Evolutionary conservation across 1,140 invertebrate species (phyloP).

Genomic region (Drosophila oshimai): DNA sequence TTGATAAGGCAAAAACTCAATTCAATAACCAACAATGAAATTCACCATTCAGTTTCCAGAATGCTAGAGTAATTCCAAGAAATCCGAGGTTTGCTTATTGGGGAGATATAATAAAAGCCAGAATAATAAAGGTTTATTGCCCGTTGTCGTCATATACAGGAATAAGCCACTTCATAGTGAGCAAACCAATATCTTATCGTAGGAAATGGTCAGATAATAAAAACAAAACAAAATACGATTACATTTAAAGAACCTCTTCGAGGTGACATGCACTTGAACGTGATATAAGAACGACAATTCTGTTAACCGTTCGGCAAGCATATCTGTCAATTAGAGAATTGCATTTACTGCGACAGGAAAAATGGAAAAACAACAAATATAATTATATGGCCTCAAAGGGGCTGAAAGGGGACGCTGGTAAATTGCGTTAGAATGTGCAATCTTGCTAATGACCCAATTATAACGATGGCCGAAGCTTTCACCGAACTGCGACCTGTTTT

Average conservation of each 20-base stretch:
- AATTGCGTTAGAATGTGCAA: conserved; percentile 66
- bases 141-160: conserved; percentile 7
- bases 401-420: neutral
- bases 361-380: conserved; percentile 4
- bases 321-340: conserved; percentile 36
- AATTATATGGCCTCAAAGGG: conserved; percentile 13
- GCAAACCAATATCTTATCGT: conserved; percentile 37
- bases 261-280: conserved; percentile 4
- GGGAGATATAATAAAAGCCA: neutral
- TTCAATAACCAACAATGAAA: neutral
- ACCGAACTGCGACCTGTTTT: conserved; percentile 14
- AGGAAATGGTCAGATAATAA: conserved; percentile 3
- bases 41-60: neutral
- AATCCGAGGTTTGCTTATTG: neutral
- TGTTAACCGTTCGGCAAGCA: neutral
- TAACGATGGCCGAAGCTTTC: conserved; percentile 43
- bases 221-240: conserved; percentile 6
- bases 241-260: neutral
- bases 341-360: conserved; percentile 6
- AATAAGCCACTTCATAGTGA: conserved; percentile 23
- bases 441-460: conserved; percentile 65
- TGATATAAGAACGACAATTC: conserved; percentile 3
- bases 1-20: neutral
- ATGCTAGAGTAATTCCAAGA: neutral
- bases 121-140: conserved; percentile 2